Evolutionary conservation across 1,140 invertebrate genomes (phyloP), one percentile per base, ranked within the genome.

Genomic region (Drosophila mojavensis): DNA sequence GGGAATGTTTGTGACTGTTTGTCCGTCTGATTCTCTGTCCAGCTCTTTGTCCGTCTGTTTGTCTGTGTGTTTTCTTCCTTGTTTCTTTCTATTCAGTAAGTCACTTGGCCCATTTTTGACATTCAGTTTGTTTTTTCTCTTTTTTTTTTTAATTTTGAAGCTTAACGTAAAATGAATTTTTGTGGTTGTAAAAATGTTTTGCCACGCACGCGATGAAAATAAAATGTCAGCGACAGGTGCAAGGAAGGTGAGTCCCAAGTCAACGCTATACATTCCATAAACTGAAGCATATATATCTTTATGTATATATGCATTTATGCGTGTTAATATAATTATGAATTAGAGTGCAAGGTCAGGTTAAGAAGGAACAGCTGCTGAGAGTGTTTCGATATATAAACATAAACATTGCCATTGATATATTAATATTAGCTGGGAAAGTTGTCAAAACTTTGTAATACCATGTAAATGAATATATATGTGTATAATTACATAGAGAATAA

Each of bases 141-240:
- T 45, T 47, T 39, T 48, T 56, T 54, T 53, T 43, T 61, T 48
- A 58, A 56, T 76, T 50, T 67, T 72, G 39, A 62, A 66, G 60
- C 70, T 79, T 65, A 82, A 81, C 66, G 77, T 79, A 64, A 86
- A 86, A 83, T 78, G 84, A 78, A 77, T 83, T 88, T 88, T 86
- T 88, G 83, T 86, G 83, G 66, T 69, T 80, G 78, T 88, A 80
- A 88, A 88, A 88, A 74, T 79, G 84, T 55, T 80, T 69, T 71
- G 71, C 72, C 79, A 83, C 84, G 84, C 83, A 88, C 83, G 83
- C 83, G 77, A 88, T 75, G 56, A 68, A 83, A 36, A 33, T 54
- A 68, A 74, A 83, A 70, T 59, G 55, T 66, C 64, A 82, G 79
- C 76, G 79, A 66, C 82, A 88, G 75, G 68, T 83, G 79, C 68